Percentiles rank a stretch among this genome's conserved stretches.
Conservation (phyloP, 2,113 vertebrate species). For the Chelonoidis abingdonii region DNA sequence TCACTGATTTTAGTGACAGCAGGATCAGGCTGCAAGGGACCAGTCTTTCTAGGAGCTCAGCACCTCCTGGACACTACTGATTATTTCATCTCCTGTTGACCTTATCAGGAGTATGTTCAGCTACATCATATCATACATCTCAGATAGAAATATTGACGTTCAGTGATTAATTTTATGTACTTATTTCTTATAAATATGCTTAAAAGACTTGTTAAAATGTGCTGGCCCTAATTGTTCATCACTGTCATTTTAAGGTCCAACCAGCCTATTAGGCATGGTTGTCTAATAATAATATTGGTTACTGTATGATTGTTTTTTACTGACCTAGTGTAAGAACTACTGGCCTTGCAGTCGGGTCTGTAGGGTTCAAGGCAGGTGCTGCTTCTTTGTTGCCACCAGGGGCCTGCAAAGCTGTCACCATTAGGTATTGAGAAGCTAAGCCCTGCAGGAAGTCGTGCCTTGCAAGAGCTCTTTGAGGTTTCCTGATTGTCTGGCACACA, state of each 20-base stretch:
- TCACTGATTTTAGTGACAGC: not conserved
- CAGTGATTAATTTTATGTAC: not conserved
- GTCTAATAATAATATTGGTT: not conserved
- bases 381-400: no score
- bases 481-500: no score
- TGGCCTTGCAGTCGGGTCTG: no score
- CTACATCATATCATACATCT: not conserved
- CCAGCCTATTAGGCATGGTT: not conserved
- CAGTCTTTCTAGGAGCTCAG: no score
- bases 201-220: not conserved
- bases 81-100: not conserved
- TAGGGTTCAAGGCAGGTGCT: no score
- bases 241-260: not conserved
- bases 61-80: not conserved
- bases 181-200: not conserved
- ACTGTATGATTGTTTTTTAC: not conserved
- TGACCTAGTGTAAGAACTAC: no score
- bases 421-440: no score
- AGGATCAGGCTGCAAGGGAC: not conserved
- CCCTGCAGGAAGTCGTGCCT: no score
- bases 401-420: no score
- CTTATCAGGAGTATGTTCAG: not conserved
- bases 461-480: no score
- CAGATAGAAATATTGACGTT: not conserved
- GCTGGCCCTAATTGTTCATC: not conserved